Conservation (phyloP, 2,113 vertebrate species). For the Gobiocypris rarus region DNA sequence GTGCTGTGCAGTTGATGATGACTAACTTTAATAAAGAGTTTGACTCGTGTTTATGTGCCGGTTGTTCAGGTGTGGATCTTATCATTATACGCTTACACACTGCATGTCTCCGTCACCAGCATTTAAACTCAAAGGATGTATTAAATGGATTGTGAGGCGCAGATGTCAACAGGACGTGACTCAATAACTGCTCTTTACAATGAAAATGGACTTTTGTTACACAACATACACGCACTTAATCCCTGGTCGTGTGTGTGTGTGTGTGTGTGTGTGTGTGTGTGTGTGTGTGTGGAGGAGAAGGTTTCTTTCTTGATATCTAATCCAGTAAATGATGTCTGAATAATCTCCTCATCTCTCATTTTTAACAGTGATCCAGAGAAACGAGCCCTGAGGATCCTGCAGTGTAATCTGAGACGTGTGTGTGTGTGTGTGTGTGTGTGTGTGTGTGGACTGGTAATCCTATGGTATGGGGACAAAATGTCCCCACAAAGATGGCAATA, state of each 20-base stretch:
- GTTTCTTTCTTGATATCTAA: slow-evolving; percentile 33
- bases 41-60: too few species aligned
- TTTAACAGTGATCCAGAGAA: slow-evolving; percentile 22
- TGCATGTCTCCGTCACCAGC: background rate
- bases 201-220: slow-evolving; percentile 41
- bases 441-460: too few species aligned
- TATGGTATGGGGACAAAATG: too few species aligned
- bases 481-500: too few species aligned
- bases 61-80: too few species aligned
- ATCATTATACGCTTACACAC: too few species aligned
- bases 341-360: slow-evolving; percentile 38
- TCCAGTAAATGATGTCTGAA: slow-evolving; percentile 48
- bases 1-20: too few species aligned
- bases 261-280: too few species aligned
- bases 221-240: slow-evolving; percentile 40
- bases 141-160: background rate
- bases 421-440: too few species aligned
- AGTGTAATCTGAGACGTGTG: slow-evolving; percentile 2
- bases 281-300: too few species aligned
- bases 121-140: background rate
- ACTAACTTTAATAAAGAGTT: too few species aligned
- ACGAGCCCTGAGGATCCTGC: background rate
- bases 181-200: slow-evolving; percentile 34
- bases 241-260: slow-evolving; percentile 10
- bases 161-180: background rate